These are phyloP conservation scores for Myathropa florea DNA, from an alignment of 2,888 invertebrate genomes.

Conservation along the genomic window DNA sequence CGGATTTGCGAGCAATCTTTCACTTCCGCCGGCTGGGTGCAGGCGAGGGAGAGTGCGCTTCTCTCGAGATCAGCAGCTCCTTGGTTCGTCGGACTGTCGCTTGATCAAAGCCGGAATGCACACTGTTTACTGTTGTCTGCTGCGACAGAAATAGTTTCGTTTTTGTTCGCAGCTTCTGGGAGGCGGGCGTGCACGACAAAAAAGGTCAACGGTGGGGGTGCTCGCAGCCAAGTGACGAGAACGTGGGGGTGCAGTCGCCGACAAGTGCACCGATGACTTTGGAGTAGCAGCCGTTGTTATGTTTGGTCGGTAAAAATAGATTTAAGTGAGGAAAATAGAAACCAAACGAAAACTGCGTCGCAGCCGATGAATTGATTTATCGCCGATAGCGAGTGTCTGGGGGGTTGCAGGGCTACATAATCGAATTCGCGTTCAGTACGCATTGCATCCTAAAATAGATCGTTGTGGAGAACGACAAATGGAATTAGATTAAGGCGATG, in stretches of 20 bases:
- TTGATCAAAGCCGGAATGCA: background rate
- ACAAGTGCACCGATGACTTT: slow-evolving; percentile 34
- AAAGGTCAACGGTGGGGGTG: slow-evolving; percentile 18
- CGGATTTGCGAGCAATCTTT: background rate
- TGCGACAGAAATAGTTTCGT: slow-evolving; percentile 22
- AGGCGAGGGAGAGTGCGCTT: background rate
- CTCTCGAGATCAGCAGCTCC: background rate
- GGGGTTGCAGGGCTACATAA: background rate
- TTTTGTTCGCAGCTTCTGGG: background rate
- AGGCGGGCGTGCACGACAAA: background rate
- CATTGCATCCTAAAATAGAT: slow-evolving; percentile 22
- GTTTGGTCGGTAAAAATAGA: slow-evolving; percentile 25
- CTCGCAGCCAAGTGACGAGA: background rate
- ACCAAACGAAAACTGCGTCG: slow-evolving; percentile 10
- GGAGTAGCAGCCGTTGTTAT: slow-evolving; percentile 10
- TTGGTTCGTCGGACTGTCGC: background rate
- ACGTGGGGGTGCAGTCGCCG: background rate
- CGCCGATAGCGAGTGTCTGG: background rate
- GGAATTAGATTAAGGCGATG: background rate
- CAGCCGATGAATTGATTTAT: slow-evolving; percentile 5
- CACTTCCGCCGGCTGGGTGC: background rate
- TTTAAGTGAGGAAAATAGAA: background rate
- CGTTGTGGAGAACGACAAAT: background rate
- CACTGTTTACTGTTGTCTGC: slow-evolving; percentile 1
- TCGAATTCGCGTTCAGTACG: slow-evolving; percentile 16